These are phyloP conservation scores for Eristalinus aeneus DNA, from an alignment of 2,888 invertebrate genomes.

Conservation along the genomic window DNA sequence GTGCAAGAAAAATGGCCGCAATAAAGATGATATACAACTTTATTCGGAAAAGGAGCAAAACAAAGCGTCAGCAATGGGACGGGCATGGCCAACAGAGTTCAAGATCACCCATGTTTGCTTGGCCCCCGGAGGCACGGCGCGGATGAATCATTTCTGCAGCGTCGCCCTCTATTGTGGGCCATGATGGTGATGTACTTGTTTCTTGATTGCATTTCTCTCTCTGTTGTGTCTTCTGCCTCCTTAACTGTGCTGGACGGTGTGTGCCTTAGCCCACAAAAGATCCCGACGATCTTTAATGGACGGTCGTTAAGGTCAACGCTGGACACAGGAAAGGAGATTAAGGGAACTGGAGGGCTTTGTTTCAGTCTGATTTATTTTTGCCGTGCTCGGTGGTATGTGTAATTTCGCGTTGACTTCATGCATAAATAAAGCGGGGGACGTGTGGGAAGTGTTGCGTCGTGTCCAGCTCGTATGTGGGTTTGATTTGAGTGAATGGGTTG, in stretches of 20 bases:
- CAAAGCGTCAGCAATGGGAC: not conserved
- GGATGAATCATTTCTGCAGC: conserved; percentile 59
- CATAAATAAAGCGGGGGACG: not conserved
- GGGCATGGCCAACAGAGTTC: not conserved
- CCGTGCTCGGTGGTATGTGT: not conserved
- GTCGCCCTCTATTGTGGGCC: conserved; percentile 27
- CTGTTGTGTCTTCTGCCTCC: not conserved
- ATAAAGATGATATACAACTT: conserved; percentile 72
- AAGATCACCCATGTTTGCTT: conserved; percentile 61
- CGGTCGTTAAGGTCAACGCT: conserved; percentile 63
- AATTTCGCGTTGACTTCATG: not conserved
- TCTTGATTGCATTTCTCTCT: conserved; percentile 55
- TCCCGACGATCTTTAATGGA: conserved; percentile 45
- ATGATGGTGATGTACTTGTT: conserved; percentile 64
- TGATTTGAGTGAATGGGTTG: no score
- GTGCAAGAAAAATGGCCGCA: conserved; percentile 70
- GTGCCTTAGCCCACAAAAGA: conserved; percentile 24
- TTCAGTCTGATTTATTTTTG: not conserved
- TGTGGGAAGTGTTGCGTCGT: no score
- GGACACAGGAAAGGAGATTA: conserved; percentile 25
- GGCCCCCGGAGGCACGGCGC: conserved; percentile 41
- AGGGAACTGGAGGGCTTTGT: not conserved
- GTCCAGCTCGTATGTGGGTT: no score
- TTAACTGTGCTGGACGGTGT: not conserved
- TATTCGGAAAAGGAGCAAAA: conserved; percentile 60